A percentile compares a stretch with the other conserved stretches of the same genome.
Conservation (phyloP, 2,888 invertebrate genomes). For the Catotricha subobsoleta region DNA sequence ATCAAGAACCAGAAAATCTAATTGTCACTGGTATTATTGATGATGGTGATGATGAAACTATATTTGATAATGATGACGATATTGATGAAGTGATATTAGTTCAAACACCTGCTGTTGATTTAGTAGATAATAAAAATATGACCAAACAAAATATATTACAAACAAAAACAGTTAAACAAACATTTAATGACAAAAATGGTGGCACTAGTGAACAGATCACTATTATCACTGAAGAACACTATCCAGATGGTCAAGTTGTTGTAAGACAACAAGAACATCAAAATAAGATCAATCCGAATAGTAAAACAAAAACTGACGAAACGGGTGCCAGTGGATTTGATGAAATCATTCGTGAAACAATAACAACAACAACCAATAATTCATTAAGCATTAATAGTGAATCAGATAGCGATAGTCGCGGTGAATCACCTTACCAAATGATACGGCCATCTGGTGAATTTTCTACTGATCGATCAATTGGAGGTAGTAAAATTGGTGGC, state of each 20-base stretch:
- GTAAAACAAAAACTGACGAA: neutral
- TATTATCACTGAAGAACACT: constrained; percentile 4
- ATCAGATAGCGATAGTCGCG: constrained; percentile 28
- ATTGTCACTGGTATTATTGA: too few relatives aligned
- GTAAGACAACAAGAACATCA: neutral
- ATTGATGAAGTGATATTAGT: constrained; percentile 8
- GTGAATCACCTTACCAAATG: neutral
- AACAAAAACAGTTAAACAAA: neutral
- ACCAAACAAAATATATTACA: too few relatives aligned
- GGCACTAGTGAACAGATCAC: neutral
- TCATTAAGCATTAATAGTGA: constrained; percentile 27
- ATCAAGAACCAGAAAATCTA: too few relatives aligned
- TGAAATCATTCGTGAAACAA: too few relatives aligned
- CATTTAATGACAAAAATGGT: neutral
- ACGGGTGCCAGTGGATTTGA: neutral
- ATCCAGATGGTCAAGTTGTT: constrained; percentile 2
- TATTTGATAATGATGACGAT: too few relatives aligned
- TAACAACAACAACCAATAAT: constrained; percentile 6
- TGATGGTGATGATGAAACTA: too few relatives aligned
- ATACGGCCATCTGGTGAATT: too few relatives aligned
- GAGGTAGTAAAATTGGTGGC: constrained; percentile 2
- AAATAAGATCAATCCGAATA: too few relatives aligned
- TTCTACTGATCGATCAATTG: neutral
- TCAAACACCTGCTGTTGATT: constrained; percentile 2
- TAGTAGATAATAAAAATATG: neutral